Evolutionary conservation across 2,797 vertebrate species (phyloP), one percentile per base, ranked within the genome.

Genomic region (Garrulus glandarius): DNA sequence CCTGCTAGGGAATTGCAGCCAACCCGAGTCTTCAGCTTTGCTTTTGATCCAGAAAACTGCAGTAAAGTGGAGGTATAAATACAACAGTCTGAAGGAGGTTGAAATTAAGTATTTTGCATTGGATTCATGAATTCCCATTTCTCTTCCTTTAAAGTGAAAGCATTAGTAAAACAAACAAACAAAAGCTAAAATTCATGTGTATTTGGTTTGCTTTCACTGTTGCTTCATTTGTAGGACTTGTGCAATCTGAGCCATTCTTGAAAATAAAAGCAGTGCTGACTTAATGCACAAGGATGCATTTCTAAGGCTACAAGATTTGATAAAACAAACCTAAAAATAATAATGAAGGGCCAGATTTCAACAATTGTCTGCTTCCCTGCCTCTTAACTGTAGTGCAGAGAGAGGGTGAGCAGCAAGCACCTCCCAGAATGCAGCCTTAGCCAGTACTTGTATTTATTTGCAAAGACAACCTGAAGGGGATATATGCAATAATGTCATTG

Each of bases 161-260:
- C 41, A 79, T 68, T 7, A 32, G 12, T 52, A 23, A 30, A 34
- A 64, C 24, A 47, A 49, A 30, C 18, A 32, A 53, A 53, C 11
- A 24, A 44, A 57, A 44, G 15, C 43, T 88, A 18, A 34, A 78
- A 53, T 4, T 9, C 3, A 0, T 37, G 3, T 27, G 5, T 59
- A 34, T 65, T 64, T 87, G 72, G 32, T 68, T 64, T 84, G 79
- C 60, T 94, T 87, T 93, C 55, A n/a, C 57, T 78, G 15, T 50
- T 59, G 19, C 79, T 94, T 87, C n/a, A 34, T 85, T 89, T 59
- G 39, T 84, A 95, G 59, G 65, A 87, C 26, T 95, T 82, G 60
- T 83, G 77, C 92, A 81, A 61, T 85, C 95, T 95, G 95, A 96
- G 89, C 93, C 95, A 85, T 87, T 94, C 68, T 53, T 84, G 41